Evolutionary conservation across 2,113 vertebrate species (phyloP).

Genomic region (Empidonax alnorum): DNA sequence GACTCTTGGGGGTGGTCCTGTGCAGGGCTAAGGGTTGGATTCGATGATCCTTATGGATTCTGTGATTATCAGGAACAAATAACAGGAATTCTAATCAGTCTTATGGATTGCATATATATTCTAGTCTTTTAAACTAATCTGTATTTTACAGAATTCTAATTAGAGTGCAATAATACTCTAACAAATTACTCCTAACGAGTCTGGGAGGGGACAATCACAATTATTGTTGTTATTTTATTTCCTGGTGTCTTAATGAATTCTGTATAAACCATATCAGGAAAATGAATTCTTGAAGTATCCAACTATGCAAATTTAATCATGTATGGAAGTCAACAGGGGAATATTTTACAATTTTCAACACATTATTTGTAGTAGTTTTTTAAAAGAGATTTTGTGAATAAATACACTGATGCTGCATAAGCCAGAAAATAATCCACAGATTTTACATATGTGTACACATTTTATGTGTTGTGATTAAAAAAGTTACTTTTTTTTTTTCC

Average conservation of each 20-base stretch:
- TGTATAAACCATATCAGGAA: background rate
- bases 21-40: background rate
- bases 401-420: background rate
- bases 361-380: background rate
- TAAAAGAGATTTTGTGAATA: background rate
- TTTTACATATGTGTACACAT: background rate
- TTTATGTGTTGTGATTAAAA: background rate
- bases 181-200: background rate
- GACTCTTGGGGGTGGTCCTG: background rate
- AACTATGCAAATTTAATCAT: background rate
- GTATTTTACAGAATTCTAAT: background rate
- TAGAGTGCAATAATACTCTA: constrained; percentile 1
- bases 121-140: background rate
- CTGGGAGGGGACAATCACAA: background rate
- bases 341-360: background rate
- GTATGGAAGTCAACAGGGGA: background rate
- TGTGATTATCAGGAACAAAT: background rate
- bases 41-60: background rate
- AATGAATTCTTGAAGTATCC: background rate
- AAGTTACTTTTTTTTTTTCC: background rate
- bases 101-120: background rate
- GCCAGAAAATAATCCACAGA: background rate
- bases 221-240: background rate
- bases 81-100: background rate
- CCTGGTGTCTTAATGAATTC: background rate